Evolutionary conservation across 2,113 vertebrate genomes (phyloP).

Genomic region (Pyxicephalus adspersus): DNA sequence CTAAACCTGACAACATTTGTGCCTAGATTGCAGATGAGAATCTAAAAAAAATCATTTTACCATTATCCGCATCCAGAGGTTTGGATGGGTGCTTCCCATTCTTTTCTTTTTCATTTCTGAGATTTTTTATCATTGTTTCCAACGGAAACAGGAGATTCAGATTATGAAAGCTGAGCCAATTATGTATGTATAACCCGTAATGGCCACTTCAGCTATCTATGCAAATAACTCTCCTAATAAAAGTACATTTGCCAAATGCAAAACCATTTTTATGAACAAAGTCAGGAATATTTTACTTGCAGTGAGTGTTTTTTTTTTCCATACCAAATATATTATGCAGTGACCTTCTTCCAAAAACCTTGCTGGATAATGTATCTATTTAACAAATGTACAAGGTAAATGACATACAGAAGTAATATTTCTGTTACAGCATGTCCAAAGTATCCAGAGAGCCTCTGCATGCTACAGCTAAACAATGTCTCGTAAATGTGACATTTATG

Average conservation of each 20-base stretch:
- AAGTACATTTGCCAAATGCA: background rate
- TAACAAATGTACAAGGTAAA: constrained; percentile 36
- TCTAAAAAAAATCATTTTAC: background rate
- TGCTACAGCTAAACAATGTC: constrained; percentile 42
- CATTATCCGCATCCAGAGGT: background rate
- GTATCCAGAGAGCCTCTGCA: constrained; percentile 32
- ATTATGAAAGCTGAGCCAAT: background rate
- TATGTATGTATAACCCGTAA: constrained; percentile 26
- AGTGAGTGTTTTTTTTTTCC: background rate
- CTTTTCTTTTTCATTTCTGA: background rate
- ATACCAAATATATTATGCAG: constrained; percentile 9
- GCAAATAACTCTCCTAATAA: constrained; percentile 12
- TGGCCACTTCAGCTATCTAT: background rate
- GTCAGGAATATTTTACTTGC: background rate
- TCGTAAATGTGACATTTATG: constrained; percentile 52
- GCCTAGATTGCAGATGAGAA: background rate
- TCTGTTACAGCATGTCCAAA: constrained; percentile 22
- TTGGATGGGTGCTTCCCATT: background rate
- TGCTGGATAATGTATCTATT: constrained; percentile 13
- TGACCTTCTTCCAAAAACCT: constrained; percentile 7
- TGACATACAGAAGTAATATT: constrained; percentile 4
- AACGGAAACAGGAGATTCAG: background rate
- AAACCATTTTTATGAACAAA: background rate
- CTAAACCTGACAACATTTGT: no score
- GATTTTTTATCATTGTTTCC: background rate